phyloP scores from a whole-genome alignment of 2,888 invertebrate genomes.

The Mythimna vitellina region DNA sequence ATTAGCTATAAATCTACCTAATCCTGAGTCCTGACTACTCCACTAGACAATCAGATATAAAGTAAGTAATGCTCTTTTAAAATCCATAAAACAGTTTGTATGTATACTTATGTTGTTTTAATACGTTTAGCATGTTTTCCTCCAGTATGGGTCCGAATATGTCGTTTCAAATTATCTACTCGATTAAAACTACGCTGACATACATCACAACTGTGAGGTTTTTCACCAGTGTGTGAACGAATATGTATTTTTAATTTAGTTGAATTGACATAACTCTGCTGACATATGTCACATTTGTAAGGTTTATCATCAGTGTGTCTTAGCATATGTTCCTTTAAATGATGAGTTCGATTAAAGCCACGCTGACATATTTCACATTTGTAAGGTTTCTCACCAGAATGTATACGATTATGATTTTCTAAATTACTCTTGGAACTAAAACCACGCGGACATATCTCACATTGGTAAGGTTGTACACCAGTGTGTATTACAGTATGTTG shows the following conservation, averaged over 20 bases:
- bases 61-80: too few species aligned
- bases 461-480: neutral
- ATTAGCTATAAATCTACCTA: too few species aligned
- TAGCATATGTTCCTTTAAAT: neutral
- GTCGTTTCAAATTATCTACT: neutral
- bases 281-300: constrained; percentile 5
- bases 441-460: constrained; percentile 5
- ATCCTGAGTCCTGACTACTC: too few species aligned
- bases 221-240: constrained; percentile 5
- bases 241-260: constrained; percentile 10
- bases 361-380: constrained; percentile 11
- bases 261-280: neutral
- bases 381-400: constrained; percentile 14
- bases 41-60: too few species aligned
- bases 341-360: neutral
- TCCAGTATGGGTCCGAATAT: constrained; percentile 4
- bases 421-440: neutral
- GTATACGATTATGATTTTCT: neutral
- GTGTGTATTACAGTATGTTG: neutral
- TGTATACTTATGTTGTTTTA: neutral
- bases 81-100: too few species aligned
- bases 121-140: neutral
- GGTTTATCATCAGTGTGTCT: neutral
- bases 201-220: constrained; percentile 10
- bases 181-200: constrained; percentile 11